Evolutionary conservation across 2,113 vertebrate species (phyloP).

Genomic region (Ochotona curzoniae): DNA sequence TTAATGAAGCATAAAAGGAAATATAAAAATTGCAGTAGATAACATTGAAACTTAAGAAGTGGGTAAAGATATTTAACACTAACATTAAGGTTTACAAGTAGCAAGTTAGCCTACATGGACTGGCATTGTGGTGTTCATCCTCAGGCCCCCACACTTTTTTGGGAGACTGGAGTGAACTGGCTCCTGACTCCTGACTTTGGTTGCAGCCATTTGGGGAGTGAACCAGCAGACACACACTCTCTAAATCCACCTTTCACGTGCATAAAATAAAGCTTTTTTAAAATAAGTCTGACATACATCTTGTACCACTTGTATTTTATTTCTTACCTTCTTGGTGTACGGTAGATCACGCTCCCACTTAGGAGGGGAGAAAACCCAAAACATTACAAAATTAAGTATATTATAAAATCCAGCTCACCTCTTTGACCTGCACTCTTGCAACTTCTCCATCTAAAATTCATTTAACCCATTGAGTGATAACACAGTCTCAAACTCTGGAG

Average conservation of each 20-base stretch:
- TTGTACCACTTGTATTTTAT: background rate
- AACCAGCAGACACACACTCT: no score
- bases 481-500: background rate
- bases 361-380: background rate
- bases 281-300: background rate
- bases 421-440: background rate
- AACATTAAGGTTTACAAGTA: background rate
- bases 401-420: background rate
- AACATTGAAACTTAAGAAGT: background rate
- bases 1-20: background rate
- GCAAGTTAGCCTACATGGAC: no score
- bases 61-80: background rate
- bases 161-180: no score
- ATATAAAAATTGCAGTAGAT: background rate
- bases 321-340: background rate
- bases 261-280: no score
- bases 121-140: no score
- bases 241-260: no score
- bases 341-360: background rate
- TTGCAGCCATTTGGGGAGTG: no score
- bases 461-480: slow-evolving; percentile 1
- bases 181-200: no score
- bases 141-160: no score
- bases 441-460: slow-evolving; percentile 37
- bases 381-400: background rate